phyloP scores from a whole-genome alignment of 2,113 vertebrate species.

The Buteo buteo region DNA sequence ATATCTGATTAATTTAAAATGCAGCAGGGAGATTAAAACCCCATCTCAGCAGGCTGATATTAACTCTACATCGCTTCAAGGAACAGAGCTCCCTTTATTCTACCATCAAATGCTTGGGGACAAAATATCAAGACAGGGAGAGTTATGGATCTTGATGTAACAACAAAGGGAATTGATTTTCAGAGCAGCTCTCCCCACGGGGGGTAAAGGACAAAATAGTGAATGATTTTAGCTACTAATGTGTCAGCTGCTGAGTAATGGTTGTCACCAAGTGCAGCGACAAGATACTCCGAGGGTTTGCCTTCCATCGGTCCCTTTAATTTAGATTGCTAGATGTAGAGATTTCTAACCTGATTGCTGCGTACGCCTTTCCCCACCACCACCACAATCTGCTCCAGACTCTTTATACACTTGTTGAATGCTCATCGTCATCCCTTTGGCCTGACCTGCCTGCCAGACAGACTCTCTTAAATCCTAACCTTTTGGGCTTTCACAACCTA shows the following conservation, averaged over 20 bases:
- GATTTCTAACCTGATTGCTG: fast-evolving
- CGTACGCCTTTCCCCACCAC: background rate
- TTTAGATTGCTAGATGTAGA: background rate
- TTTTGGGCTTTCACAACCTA: fast-evolving
- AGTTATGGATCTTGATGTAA: background rate
- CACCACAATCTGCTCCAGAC: background rate
- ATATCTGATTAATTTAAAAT: conserved; percentile 21
- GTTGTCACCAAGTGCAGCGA: background rate
- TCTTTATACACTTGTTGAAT: background rate
- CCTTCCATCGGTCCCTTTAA: background rate
- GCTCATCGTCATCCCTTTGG: background rate
- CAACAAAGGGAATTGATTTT: conserved; percentile 27
- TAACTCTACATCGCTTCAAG: background rate
- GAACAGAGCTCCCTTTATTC: background rate
- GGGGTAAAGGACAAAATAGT: background rate
- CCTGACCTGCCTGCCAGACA: background rate
- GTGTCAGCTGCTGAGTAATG: background rate
- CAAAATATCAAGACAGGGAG: background rate
- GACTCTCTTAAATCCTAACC: background rate
- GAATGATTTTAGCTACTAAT: background rate
- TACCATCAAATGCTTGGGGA: background rate
- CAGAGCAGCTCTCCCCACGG: background rate
- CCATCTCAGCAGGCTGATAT: background rate
- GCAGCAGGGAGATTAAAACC: conserved; percentile 2
- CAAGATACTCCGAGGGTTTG: background rate